Evolutionary conservation across 2,113 vertebrate genomes (phyloP), one percentile per base, ranked within the genome.

Genomic region (Crypturellus undulatus): DNA sequence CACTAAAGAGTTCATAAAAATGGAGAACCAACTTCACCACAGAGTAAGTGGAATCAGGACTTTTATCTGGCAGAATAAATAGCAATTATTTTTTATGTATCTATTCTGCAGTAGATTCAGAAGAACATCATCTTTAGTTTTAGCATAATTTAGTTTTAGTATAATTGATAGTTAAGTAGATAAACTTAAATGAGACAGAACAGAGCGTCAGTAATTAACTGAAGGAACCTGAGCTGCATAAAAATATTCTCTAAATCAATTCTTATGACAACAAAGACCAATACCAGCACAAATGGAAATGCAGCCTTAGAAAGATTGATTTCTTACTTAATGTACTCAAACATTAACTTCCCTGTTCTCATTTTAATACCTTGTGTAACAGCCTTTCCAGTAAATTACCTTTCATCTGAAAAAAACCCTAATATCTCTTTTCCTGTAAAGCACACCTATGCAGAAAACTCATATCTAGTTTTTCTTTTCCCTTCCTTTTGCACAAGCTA

Each of bases 351-450:
- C 51, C 56, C 11, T 65, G 17, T 54, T 77, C 54, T 90, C 49
- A 40, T 75, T 93, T 90, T 89, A 89, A 84, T 96, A 78, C 62
- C 78, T 92, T 68, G 89, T 32, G 28, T 83, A 90, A 75, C 28
- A 71, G 36, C 67, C 18, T 36, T 88, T 71, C 69, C 72, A 95
- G 73, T 80, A 72, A 84, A 87, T 86, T 95, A 64, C 20, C 26
- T 88, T 88, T 51, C 19, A 85, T 84, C 22, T 90, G 52, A 83
- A 91, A 49, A 28, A 92, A 96, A 75, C 22, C 60, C 17, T 85
- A 90, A 15, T 88, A 80, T 24, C n/a, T 73, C 8, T 22, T 21
- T 67, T 89, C 73, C 79, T 75, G 12, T 32, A 78, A 91, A 1
- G 6, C 8, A 62, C 20, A 84, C 47, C 85, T 16, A 4, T 91